Base-by-base conservation (phyloP, 2,797 vertebrate species). In the Pseudochirops corinnae region DNA sequence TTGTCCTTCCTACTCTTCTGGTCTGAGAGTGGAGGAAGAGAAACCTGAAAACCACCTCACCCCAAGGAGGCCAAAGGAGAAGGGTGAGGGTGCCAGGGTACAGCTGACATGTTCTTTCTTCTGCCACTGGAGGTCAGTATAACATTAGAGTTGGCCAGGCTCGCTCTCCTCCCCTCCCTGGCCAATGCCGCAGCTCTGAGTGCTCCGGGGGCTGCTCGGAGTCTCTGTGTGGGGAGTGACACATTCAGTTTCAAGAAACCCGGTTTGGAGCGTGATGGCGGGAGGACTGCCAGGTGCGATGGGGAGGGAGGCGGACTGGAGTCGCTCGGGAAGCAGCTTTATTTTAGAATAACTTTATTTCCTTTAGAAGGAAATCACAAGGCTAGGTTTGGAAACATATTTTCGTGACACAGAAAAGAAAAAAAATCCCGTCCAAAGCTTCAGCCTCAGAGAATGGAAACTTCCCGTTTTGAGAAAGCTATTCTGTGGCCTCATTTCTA, bases 101-200 rank as follows among this genome's bases (percentile, higher is more conserved):
- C 52, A 33, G 5, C 0, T 0, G 90, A 33, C 95, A 0, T 50
- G 90, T 98, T 97, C 39, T 97, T 96, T 91, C 24, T 10, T 55
- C 56, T 97, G 98, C 98, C 99, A 98, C 98, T 98, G 98, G 98
- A 98, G 98, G 98, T 99, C 98, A 98, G 98, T 98, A 97, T 96
- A 96, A 93, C 98, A 95, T 91, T 94, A 95, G 92, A 96, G 95
- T 98, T 98, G 93, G 92, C 92, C 57, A 18, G 0, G 10, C 55
- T 92, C 1, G 0, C 0, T 56, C 91, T 55, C 94, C 96, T 96
- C 93, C 9, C 1, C n/a, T 0, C 92, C 96, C 95, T 90, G 62
- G 60, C 96, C 96, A 0, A 90, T 6, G 91, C 91, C 55, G 0
- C 94, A 91, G 91, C 95, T 92, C 52, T 3, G 21, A 46, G 9